phyloP scores from a whole-genome alignment of 2,113 vertebrate species.

The Corythaixoides concolor region DNA sequence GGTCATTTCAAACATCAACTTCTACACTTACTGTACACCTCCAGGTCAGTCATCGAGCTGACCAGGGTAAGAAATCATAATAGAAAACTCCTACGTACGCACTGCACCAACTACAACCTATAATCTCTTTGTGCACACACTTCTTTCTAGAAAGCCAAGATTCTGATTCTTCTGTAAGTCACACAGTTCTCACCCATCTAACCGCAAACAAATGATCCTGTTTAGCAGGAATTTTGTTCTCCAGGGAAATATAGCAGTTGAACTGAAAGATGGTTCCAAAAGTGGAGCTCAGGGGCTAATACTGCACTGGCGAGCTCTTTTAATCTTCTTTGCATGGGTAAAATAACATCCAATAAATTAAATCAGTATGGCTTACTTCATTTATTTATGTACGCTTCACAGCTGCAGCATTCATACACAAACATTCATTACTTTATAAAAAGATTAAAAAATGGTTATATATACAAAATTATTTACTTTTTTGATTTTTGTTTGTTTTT shows the following conservation, averaged over 20 bases:
- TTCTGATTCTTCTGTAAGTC: conserved; percentile 60
- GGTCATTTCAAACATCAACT: conserved; percentile 17
- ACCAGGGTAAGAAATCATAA: conserved; percentile 23
- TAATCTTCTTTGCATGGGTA: conserved; percentile 74
- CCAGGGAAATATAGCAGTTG: conserved; percentile 46
- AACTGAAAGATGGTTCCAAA: conserved; percentile 58
- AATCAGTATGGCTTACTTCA: conserved; percentile 88
- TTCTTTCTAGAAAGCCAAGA: conserved; percentile 62
- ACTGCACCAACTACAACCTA: conserved; percentile 55
- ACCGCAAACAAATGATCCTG: conserved; percentile 53
- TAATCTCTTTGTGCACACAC: conserved; percentile 36
- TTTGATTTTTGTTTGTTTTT: conserved; percentile 72
- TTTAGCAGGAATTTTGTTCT: conserved; percentile 66
- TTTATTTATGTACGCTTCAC: conserved; percentile 83
- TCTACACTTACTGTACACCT: conserved; percentile 41
- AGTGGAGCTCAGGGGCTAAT: conserved; percentile 71
- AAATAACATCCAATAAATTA: conserved; percentile 95
- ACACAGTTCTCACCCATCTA: conserved; percentile 49
- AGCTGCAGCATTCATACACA: conserved; percentile 85
- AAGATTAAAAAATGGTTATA: conserved; percentile 88
- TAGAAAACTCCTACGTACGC: conserved; percentile 45
- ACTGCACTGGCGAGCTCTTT: conserved; percentile 70
- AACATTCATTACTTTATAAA: conserved; percentile 86
- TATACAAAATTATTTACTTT: conserved; percentile 85
- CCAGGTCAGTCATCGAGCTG: not conserved